These are phyloP conservation scores for Pyrrhura leucotis DNA, from an alignment of 2,797 vertebrate species.

Conservation along the genomic window DNA sequence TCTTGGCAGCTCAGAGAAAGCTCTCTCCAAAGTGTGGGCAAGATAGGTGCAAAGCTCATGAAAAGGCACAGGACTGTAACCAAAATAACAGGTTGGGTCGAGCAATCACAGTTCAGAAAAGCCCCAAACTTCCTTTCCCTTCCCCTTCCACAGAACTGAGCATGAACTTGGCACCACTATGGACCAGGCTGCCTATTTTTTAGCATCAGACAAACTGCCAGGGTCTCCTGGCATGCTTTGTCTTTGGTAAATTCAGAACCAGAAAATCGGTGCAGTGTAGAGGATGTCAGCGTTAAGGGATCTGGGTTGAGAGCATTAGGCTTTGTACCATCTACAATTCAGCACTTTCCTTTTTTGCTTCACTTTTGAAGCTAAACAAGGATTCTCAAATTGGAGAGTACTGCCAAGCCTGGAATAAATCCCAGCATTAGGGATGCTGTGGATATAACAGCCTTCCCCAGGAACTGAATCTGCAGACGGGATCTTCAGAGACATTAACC, in stretches of 20 bases:
- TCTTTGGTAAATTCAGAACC: background rate
- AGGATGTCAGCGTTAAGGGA: background rate
- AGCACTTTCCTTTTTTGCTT: background rate
- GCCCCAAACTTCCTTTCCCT: background rate
- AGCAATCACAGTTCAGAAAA: background rate
- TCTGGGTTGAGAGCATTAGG: background rate
- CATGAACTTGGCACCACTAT: background rate
- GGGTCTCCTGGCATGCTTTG: background rate
- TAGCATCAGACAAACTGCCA: background rate
- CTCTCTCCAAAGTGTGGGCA: background rate
- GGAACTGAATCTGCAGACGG: background rate
- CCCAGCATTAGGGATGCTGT: constrained; percentile 16
- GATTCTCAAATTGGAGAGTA: constrained; percentile 17
- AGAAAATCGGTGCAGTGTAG: background rate
- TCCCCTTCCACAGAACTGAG: background rate
- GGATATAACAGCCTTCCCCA: constrained; percentile 15
- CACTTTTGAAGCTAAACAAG: constrained; percentile 23
- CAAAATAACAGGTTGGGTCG: background rate
- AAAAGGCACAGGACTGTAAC: background rate
- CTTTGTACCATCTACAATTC: constrained; percentile 23
- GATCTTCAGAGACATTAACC: constrained; percentile 28
- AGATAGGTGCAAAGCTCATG: background rate
- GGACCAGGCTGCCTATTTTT: background rate
- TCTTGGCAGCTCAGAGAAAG: background rate
- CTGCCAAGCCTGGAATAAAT: constrained; percentile 46